These are phyloP conservation scores for Erebia epiphron DNA, from an alignment of 2,888 invertebrate genomes.

Conservation along the genomic window DNA sequence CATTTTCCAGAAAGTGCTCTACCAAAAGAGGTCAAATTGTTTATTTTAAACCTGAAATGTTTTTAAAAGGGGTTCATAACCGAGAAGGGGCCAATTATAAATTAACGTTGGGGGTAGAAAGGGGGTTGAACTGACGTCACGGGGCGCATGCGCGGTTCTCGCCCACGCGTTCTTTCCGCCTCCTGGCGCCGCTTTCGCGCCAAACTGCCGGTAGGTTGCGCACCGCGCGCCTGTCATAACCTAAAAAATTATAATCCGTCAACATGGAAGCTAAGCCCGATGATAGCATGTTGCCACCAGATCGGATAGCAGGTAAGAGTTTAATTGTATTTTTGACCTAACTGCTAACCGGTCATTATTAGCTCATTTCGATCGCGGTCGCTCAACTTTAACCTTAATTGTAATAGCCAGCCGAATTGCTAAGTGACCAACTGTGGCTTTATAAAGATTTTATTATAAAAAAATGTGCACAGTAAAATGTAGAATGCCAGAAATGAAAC, in stretches of 20 bases:
- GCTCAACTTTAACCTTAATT: slow-evolving; percentile 55
- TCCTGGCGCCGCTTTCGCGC: slow-evolving; percentile 67
- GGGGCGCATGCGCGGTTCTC: slow-evolving; percentile 68
- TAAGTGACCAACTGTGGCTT: neutral
- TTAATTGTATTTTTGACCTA: slow-evolving; percentile 16
- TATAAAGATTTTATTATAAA: neutral
- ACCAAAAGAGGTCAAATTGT: neutral
- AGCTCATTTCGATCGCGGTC: slow-evolving; percentile 42
- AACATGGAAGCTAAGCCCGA: slow-evolving; percentile 61
- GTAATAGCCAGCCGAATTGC: slow-evolving; percentile 18
- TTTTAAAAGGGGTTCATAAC: slow-evolving; percentile 15
- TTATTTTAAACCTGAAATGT: slow-evolving; percentile 1
- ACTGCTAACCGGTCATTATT: slow-evolving; percentile 14
- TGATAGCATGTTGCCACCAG: slow-evolving; percentile 47
- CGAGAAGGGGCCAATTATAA: slow-evolving; percentile 42
- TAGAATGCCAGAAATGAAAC: no score
- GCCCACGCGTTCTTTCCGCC: slow-evolving; percentile 58
- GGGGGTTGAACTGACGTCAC: slow-evolving; percentile 68
- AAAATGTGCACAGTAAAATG: no score
- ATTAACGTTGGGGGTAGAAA: slow-evolving; percentile 47
- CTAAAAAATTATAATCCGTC: slow-evolving; percentile 47
- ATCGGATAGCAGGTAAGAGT: slow-evolving; percentile 63
- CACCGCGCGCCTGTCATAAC: slow-evolving; percentile 68
- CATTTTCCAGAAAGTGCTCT: neutral
- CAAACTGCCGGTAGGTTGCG: slow-evolving; percentile 60